These are phyloP conservation scores for Saguinus imperator DNA, from an alignment of 2,113 vertebrate species.

Conservation along the genomic window DNA sequence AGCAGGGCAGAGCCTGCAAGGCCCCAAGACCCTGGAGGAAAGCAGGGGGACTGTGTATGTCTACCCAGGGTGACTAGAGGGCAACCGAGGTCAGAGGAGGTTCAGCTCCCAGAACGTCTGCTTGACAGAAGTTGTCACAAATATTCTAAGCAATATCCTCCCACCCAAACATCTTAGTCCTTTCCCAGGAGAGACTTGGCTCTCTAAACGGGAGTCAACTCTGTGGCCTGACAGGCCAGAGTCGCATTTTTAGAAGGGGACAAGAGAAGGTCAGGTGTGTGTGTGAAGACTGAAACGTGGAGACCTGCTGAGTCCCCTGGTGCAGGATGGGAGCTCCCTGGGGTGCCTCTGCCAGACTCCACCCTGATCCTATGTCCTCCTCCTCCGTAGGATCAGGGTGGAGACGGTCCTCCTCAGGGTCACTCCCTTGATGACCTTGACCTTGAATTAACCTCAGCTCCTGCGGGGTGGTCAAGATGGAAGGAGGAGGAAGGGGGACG, in stretches of 20 bases:
- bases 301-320: not conserved
- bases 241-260: not conserved
- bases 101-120: not conserved
- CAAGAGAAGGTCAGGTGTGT: not conserved
- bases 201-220: not conserved
- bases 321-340: not conserved
- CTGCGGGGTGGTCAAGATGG: not conserved
- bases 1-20: not conserved
- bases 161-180: not conserved
- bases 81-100: not conserved
- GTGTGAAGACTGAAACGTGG: not conserved
- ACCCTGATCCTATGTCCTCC: not conserved
- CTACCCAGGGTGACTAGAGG: not conserved
- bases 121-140: not conserved
- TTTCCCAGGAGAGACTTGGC: not conserved
- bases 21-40: not conserved
- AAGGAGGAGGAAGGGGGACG: not conserved
- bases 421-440: conserved; percentile 62
- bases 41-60: not conserved
- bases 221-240: not conserved
- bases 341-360: not conserved
- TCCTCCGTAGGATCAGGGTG: no score
- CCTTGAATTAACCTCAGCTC: conserved; percentile 70
- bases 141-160: not conserved
- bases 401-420: no score